Conservation (phyloP, 2,797 vertebrate species). For the Amphiprion clarkii region DNA sequence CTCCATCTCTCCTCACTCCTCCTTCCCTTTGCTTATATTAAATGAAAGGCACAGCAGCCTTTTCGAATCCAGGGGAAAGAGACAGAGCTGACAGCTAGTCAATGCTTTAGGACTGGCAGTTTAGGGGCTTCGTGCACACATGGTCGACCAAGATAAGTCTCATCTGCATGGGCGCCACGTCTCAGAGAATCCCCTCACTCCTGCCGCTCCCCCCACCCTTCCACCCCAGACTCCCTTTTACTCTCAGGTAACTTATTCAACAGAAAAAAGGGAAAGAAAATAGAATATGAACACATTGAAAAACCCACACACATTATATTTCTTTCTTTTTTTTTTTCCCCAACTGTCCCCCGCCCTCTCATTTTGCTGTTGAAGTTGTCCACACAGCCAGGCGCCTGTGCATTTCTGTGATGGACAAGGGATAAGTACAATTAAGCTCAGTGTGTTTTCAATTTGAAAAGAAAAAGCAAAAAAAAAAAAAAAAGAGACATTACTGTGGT, state of each 20-base stretch:
- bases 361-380: slow-evolving; percentile 62
- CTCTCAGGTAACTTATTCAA: slow-evolving; percentile 84
- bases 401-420: slow-evolving; percentile 81
- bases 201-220: slow-evolving; percentile 39
- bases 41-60: slow-evolving; percentile 82
- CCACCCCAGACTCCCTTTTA: slow-evolving; percentile 67
- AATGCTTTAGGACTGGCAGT: slow-evolving; percentile 87
- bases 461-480: slow-evolving; percentile 49
- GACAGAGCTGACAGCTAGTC: slow-evolving; percentile 86
- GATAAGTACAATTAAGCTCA: slow-evolving; percentile 82
- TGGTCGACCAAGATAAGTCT: slow-evolving; percentile 88
- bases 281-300: slow-evolving; percentile 74
- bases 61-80: slow-evolving; percentile 77
- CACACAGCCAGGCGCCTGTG: slow-evolving; percentile 44
- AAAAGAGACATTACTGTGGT: slow-evolving; percentile 70
- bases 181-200: slow-evolving; percentile 76
- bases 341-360: slow-evolving; percentile 9
- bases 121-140: slow-evolving; percentile 84
- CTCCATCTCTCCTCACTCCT: slow-evolving; percentile 41
- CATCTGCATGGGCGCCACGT: slow-evolving; percentile 86
- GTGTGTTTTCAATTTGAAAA: slow-evolving; percentile 74
- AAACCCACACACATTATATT: slow-evolving; percentile 60
- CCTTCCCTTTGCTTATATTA: slow-evolving; percentile 75
- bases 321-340: slow-evolving; percentile 33
- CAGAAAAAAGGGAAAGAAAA: slow-evolving; percentile 67